phyloP scores from a whole-genome alignment of 2,113 vertebrate species.

The Phalacrocorax brasilianus region DNA sequence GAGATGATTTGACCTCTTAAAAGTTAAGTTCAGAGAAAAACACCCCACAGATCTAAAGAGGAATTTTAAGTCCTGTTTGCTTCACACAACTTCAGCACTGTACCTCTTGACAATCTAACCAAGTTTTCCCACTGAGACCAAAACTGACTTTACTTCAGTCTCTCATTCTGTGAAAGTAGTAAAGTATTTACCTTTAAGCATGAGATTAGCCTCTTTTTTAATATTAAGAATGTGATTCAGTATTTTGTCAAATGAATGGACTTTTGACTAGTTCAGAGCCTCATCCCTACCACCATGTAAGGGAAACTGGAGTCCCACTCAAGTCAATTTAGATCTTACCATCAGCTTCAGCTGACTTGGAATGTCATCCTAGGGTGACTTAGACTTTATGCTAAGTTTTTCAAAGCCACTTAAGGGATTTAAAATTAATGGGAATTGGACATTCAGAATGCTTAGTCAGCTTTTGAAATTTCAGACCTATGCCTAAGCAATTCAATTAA shows the following conservation, averaged over 20 bases:
- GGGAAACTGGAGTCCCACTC: neutral
- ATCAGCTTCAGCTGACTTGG: neutral
- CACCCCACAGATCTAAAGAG: neutral
- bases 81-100: neutral
- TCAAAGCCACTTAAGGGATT: neutral
- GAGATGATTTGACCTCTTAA: neutral
- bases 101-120: neutral
- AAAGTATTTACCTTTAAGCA: neutral
- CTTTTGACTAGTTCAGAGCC: neutral
- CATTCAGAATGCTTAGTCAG: neutral
- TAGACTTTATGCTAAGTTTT: neutral
- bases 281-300: neutral
- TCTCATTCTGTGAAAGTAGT: neutral
- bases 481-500: neutral
- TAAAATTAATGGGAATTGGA: neutral
- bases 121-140: neutral
- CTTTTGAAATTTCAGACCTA: neutral
- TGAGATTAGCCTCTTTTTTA: neutral
- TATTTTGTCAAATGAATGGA: neutral
- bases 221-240: neutral
- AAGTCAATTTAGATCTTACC: neutral
- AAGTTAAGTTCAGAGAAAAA: neutral
- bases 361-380: neutral
- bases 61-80: neutral
- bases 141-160: neutral